Conservation (phyloP, 2,113 vertebrate genomes). For the Sialia sialis region DNA sequence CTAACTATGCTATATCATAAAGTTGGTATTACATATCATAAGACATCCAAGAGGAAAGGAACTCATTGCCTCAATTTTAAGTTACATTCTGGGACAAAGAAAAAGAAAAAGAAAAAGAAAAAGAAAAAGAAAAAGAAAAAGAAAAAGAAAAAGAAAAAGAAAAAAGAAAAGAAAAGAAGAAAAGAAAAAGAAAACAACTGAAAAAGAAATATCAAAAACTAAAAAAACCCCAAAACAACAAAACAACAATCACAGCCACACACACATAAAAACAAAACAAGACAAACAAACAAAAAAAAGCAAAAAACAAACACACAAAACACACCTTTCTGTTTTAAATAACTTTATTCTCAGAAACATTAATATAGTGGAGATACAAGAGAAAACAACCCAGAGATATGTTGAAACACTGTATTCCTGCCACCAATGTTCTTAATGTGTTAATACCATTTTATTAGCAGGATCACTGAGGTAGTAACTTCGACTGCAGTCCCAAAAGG, state of each 20-base stretch:
- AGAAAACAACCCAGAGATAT: not conserved
- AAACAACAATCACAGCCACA: not conserved
- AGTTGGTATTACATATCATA: not conserved
- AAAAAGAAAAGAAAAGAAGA: too few relatives aligned
- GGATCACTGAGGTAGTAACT: not conserved
- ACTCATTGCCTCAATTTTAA: not conserved
- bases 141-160: too few relatives aligned
- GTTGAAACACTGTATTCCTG: fast-evolving
- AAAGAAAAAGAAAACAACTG: not conserved
- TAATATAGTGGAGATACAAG: not conserved
- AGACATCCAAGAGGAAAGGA: not conserved
- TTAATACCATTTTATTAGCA: not conserved
- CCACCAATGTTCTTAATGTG: not conserved
- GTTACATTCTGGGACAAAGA: not conserved
- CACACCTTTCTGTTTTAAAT: not conserved
- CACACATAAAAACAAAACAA: too few relatives aligned
- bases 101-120: too few relatives aligned
- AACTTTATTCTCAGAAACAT: not conserved
- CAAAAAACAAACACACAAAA: not conserved
- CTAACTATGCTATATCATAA: not conserved
- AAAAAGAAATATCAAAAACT: too few relatives aligned
- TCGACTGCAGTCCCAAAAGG: not conserved
- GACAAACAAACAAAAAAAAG: not conserved
- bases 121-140: too few relatives aligned
- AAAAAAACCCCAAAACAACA: not conserved